Evolutionary conservation across 1,140 invertebrate genomes (phyloP), one percentile per base, ranked within the genome.

Genomic region (Cydia strobilella): DNA sequence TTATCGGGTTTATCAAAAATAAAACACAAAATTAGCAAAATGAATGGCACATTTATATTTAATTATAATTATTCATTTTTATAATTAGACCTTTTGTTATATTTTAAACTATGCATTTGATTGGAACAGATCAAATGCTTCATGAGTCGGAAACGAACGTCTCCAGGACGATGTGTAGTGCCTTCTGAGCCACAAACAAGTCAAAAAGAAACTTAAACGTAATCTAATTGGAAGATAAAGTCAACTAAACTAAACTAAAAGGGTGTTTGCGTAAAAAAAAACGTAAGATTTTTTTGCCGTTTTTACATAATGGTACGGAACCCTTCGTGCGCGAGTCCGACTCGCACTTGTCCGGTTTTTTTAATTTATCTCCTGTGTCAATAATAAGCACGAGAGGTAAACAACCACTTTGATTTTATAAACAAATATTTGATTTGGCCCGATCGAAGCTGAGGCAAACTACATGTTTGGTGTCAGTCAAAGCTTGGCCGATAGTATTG

Each of bases 31-130:
- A 85, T 82, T 92, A 91, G 88, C 89, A 92, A 92, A 92, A 92
- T 92, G 90, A 91, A 92, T 92, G 90, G 90, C 90, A 92, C 90
- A 92, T 92, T 91, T 91, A 91, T 91, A 91, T 91, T 92, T 92
- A 92, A 92, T 92, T 92, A 92, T 87, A 86, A 92, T 92, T 91
- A 92, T 92, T 88, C 88, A 90, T 91, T 92, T 92, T 92, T 90
- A 92, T 92, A 91, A 91, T 92, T 87, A 92, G 86, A 92, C 84
- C 85, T 91, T 91, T 88, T 87, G 86, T 90, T 83, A 86, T 86
- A 85, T 85, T 90, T 87, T 89, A 89, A 83, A 83, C 86, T 91
- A 91, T 89, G 84, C 83, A 86, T 88, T 86, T 87, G 86, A 89
- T 87, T 82, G 83, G 86, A 79, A 80, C 72, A 79, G 75, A 82